Base-by-base conservation (phyloP, 2,888 invertebrate species). In the Leucoma salicis region DNA sequence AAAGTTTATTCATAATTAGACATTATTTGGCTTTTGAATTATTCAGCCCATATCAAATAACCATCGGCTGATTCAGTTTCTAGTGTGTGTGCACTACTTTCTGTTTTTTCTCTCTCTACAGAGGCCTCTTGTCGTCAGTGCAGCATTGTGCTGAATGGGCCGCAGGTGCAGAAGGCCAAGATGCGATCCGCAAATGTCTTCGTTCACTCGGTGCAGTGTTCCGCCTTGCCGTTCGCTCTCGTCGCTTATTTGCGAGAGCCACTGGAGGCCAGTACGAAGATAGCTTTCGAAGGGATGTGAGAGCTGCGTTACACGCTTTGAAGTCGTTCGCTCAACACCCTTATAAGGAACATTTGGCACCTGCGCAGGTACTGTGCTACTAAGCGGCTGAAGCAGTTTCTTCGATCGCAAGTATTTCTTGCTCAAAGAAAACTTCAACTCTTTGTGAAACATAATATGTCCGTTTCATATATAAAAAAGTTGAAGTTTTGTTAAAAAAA, bases 191-290 rank as follows among this genome's bases (percentile, higher is more conserved):
- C 73, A 97, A 96, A 70, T 97, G 97, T 69, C 96, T 97, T 46
- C 94, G 95, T 41, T 97, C 97, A 0, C 87, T 98, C 31, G 97
- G 97, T 70, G 97, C 97, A 49, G 96, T 98, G 57, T 97, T 98
- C 81, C 95, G 97, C 53, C 92, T 98, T 62, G 95, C 98, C 1
- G 97, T 98, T 25, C 95, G 97, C 61, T 98, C 97, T 29, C 91
- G 97, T 4, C 78, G 95, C 27, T 73, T 97, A 27, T 97, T 97
- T 84, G 93, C 96, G 0, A 91, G 96, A 12, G 97, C 97, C 0
- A 97, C 96, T 0, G 96, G 95, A 6, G 96, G 96, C 0, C 95
- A 96, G 77, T 96, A 95, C 69, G 97, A 97, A 69, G 97, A 97
- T 67, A 95, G 95, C 63, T 97, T 97, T 72, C 90, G 94, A 7